Evolutionary conservation across 2,797 vertebrate species (phyloP), one percentile per base, ranked within the genome.

Genomic region (Chiroxiphia lanceolata): DNA sequence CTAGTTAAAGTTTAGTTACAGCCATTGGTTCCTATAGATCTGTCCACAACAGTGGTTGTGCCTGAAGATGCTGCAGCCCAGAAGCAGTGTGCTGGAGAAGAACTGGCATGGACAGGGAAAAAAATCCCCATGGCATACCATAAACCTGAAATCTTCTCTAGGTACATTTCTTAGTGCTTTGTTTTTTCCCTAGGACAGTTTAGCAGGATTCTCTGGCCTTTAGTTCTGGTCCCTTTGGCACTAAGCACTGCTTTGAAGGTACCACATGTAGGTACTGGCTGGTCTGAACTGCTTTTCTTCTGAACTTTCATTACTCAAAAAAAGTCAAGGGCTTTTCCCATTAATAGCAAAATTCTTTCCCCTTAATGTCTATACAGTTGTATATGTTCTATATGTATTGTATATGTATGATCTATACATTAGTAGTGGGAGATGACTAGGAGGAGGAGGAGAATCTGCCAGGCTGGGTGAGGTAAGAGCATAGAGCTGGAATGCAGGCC

Each of bases 31-130:
- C 17, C 31, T 53, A 1, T 6, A 81, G 26, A 48, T 40, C 13
- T 67, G 9, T 16, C 10, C 3, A n/a, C n/a, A n/a, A 20, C 0
- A 1, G 6, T 64, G 45, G 17, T 71, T 3, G 0, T 54, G 10
- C 15, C 15, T 13, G 27, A 61, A n/a, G 42, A 14, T 69, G 60
- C 19, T 64, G 27, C 47, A 29, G 42, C 42, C 31, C 42, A 51
- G 69, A 61, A 65, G 34, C 33, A 51, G 36, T 29, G 5, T 85
- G 26, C 21, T 94, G 40, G 36, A 63, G 45, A 69, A 23, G 42
- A 64, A 27, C 23, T 4, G 4, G 27, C 17, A 9, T 19, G 19
- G n/a, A 9, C 26, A n/a, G 9, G 27, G 26, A 13, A 69, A 59
- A 79, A 29, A 38, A 65, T 80, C 15, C 16, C 22, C 5, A 15